Percentiles rank a stretch among this genome's conserved stretches.
phyloP scores from a whole-genome alignment of 2,888 invertebrate species.

The Mimachlamys varia region DNA sequence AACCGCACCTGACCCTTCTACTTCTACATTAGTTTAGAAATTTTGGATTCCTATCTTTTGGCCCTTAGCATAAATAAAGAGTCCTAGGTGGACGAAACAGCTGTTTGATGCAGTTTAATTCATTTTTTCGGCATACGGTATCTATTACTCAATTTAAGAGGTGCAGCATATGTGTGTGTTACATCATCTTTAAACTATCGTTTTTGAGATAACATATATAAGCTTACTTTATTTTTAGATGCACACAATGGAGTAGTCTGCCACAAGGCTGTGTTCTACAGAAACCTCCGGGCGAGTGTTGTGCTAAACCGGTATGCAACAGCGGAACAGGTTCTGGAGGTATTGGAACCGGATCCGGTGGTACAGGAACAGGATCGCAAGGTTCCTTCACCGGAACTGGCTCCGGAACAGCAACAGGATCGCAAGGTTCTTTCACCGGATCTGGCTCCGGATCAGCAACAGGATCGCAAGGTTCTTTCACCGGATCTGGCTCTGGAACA shows the following conservation, averaged over 20 bases:
- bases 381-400: constrained; percentile 32
- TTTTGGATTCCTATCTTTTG: too few species aligned
- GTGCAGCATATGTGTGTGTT: too few species aligned
- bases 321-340: neutral
- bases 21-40: too few species aligned
- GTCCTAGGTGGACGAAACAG: too few species aligned
- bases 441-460: constrained; percentile 41
- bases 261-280: neutral
- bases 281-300: neutral
- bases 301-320: neutral
- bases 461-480: neutral
- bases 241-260: neutral
- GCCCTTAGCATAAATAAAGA: too few species aligned
- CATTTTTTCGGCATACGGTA: too few species aligned
- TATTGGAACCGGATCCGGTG: neutral
- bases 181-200: too few species aligned
- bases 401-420: constrained; percentile 39
- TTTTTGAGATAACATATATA: too few species aligned
- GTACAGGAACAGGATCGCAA: constrained; percentile 38
- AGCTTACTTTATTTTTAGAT: neutral
- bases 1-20: too few species aligned
- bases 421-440: constrained; percentile 8
- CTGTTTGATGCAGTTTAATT: too few species aligned
- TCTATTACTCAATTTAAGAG: too few species aligned
- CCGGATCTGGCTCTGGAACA: constrained; percentile 39